A percentile compares a stretch with the other conserved stretches of the same genome.
Evolutionary conservation across 2,797 vertebrate species (phyloP).

Genomic region (Petrocephalus schoutedeni): DNA sequence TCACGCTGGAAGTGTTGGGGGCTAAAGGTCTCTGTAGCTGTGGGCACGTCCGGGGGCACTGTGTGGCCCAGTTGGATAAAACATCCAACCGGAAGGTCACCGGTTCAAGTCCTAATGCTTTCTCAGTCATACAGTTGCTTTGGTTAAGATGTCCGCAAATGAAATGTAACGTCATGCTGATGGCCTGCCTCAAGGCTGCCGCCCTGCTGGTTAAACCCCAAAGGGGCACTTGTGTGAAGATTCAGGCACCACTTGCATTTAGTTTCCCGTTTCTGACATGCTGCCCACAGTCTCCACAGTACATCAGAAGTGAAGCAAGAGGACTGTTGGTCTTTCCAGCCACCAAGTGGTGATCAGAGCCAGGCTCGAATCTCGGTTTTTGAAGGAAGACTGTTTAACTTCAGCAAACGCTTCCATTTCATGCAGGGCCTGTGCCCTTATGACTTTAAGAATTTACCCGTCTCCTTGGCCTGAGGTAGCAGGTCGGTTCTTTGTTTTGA

Average conservation of each 20-base stretch:
- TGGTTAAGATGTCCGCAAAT: neutral
- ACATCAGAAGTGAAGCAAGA: neutral
- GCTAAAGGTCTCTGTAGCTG: neutral
- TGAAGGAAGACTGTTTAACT: neutral
- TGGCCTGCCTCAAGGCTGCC: neutral
- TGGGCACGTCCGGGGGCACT: neutral
- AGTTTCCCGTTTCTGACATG: neutral
- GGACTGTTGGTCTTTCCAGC: neutral
- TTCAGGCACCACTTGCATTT: neutral
- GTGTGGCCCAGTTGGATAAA: too few species aligned
- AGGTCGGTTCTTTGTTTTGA: neutral
- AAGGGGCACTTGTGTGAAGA: neutral
- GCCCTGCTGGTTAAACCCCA: neutral
- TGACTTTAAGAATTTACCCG: neutral
- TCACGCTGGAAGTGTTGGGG: neutral
- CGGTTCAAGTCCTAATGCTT: too few species aligned
- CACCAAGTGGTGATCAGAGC: neutral
- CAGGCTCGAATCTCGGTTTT: neutral
- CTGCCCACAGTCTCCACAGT: neutral
- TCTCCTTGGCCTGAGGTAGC: neutral
- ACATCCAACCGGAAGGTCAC: too few species aligned
- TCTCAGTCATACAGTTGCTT: neutral
- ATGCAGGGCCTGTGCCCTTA: neutral
- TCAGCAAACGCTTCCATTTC: neutral
- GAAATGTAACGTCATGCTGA: neutral